Percentiles rank a stretch among this genome's conserved stretches.
Conservation (phyloP, 2,797 vertebrate species). For the Tauraco hartlaubi region DNA sequence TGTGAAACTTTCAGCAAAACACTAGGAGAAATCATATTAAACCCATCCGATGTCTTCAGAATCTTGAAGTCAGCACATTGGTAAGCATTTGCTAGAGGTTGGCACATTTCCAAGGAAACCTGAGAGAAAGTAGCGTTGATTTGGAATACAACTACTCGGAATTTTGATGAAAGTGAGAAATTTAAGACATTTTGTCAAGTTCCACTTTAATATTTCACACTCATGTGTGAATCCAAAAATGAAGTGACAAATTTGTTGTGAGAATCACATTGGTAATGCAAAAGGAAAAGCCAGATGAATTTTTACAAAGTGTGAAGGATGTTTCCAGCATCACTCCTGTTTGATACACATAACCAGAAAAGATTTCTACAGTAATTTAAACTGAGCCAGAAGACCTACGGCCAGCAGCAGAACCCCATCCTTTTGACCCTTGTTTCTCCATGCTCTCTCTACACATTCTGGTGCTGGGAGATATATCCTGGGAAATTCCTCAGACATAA, state of each 20-base stretch:
- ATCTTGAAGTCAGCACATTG: not conserved
- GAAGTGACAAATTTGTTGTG: not conserved
- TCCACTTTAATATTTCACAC: conserved; percentile 11
- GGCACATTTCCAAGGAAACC: conserved; percentile 22
- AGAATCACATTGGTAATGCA: not conserved
- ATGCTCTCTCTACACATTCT: not conserved
- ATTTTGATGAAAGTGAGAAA: conserved; percentile 29
- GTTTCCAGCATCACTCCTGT: not conserved
- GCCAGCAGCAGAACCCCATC: not conserved
- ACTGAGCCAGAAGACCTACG: not conserved
- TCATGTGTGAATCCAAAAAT: conserved; percentile 1
- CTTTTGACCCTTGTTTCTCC: not conserved
- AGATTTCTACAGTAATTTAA: not conserved
- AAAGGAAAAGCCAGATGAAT: conserved; percentile 10
- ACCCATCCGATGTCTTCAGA: not conserved
- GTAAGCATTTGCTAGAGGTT: not conserved
- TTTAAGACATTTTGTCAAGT: not conserved
- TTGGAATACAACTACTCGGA: not conserved
- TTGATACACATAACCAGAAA: not conserved
- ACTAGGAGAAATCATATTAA: not conserved
- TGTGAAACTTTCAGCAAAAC: not conserved
- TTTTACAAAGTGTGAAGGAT: not conserved
- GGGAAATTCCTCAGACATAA: not conserved
- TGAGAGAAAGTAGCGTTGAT: not conserved
- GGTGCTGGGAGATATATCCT: not conserved